Base-by-base conservation (phyloP, 2,797 vertebrate genomes). In the Acrossocheilus wenchowensis region DNA sequence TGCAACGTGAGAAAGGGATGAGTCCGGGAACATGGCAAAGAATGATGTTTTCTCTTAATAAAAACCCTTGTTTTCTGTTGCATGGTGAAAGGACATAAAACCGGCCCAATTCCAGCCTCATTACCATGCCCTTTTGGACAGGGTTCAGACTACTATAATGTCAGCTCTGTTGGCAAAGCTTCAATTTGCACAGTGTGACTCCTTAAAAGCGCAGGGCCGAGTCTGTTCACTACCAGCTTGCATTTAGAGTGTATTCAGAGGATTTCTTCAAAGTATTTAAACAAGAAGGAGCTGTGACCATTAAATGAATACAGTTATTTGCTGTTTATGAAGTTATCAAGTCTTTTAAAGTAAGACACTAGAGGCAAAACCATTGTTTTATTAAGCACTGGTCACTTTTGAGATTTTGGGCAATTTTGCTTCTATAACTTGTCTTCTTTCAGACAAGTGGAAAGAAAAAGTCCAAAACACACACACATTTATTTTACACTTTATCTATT, bases 41-140 rank as follows among this genome's bases (percentile, higher is more conserved):
- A 91, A 92, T 91, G 87, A 90, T 93, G 92, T 93, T 94, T 94
- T 94, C 88, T 84, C 91, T 87, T 92, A 80, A 89, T 89, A 86
- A 92, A 91, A 91, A 88, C 83, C 86, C 64, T 91, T 88, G 90
- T 92, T 94, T 92, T 90, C 90, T 89, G 66, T 87, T 68, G 82
- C 91, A 85, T 92, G 92, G 93, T 94, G 92, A 94, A 90, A 92
- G 89, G 89, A 90, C 86, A 93, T 90, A 92, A 95, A 93, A 91
- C 84, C 88, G 86, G 62, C 88, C 90, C 92, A 91, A 92, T 93
- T 93, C 91, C 91, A 93, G 85, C 88, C 88, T 92, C 89, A 93
- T 91, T 92, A 93, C 79, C 36, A 77, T 92, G 91, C 89, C 88
- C 88, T 89, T 90, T 87, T 92, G 90, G 90, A 90, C 5, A 64